Conservation (phyloP, 2,888 invertebrate genomes). For the Strigamia transsilvanica region DNA sequence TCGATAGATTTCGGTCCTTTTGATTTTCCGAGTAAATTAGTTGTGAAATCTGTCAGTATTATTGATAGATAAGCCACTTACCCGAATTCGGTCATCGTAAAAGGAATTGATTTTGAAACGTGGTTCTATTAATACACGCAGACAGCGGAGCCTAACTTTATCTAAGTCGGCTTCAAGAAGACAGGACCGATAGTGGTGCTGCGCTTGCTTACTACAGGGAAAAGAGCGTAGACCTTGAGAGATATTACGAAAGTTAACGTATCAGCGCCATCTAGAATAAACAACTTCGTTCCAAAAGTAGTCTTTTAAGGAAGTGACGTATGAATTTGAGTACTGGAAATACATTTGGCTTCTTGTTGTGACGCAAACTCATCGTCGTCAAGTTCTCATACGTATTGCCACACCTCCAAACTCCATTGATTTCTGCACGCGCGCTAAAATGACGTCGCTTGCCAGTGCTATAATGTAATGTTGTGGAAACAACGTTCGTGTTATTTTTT, state of each 20-base stretch:
- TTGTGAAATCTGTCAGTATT: background rate
- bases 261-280: background rate
- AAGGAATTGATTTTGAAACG: constrained; percentile 10
- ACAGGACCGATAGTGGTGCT: background rate
- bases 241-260: no score
- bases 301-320: no score
- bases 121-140: background rate
- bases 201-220: background rate
- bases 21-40: background rate
- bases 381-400: no score
- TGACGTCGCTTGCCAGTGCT: no score
- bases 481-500: no score
- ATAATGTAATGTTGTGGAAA: no score
- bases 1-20: no score
- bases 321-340: no score
- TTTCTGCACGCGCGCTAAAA: no score
- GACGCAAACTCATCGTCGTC: no score
- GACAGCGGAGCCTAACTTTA: background rate
- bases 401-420: no score
- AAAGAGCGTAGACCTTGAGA: background rate
- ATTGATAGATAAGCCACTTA: background rate
- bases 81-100: constrained; percentile 14
- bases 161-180: background rate
- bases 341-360: no score
- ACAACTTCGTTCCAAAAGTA: background rate